Evolutionary conservation across 2,113 vertebrate genomes (phyloP).

Genomic region (Cyanoderma ruficeps): DNA sequence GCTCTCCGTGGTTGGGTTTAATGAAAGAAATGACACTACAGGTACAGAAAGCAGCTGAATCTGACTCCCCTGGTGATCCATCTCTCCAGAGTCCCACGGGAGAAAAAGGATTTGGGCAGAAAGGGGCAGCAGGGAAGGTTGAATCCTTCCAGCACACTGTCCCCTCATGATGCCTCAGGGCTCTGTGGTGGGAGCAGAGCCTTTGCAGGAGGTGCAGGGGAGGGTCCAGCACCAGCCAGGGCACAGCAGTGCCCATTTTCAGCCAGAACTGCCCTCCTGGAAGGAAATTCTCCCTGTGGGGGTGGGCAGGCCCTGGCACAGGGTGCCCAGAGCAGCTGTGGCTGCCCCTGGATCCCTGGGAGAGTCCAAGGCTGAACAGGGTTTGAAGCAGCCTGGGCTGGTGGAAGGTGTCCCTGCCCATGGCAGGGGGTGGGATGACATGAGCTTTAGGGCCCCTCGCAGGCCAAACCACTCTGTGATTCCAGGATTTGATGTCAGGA

Average conservation of each 20-base stretch:
- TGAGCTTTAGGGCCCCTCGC: not conserved
- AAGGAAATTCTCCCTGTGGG: not conserved
- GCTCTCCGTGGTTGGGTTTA: not conserved
- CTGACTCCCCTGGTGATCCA: not conserved
- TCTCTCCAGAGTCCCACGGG: not conserved
- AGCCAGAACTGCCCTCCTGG: not conserved
- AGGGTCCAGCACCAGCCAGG: not conserved
- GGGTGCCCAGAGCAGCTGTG: not conserved
- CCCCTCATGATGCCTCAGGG: not conserved
- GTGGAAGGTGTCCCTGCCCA: not conserved
- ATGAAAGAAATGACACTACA: not conserved
- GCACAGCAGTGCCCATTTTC: not conserved
- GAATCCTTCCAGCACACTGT: not conserved
- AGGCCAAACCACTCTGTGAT: not conserved
- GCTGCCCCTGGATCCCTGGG: not conserved
- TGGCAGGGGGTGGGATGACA: not conserved
- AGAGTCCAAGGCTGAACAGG: rapidly evolving
- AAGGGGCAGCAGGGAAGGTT: not conserved
- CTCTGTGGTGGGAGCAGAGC: not conserved
- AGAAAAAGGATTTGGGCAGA: not conserved
- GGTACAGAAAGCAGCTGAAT: not conserved
- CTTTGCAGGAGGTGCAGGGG: not conserved
- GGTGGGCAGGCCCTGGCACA: not conserved
- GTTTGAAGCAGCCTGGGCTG: rapidly evolving
- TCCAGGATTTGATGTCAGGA: not conserved